Evolutionary conservation across 37 sponge, comb jelly and placozoan species (phyloP), one percentile per base, ranked within the genome.

Genomic region (Aplysina aerophoba): DNA sequence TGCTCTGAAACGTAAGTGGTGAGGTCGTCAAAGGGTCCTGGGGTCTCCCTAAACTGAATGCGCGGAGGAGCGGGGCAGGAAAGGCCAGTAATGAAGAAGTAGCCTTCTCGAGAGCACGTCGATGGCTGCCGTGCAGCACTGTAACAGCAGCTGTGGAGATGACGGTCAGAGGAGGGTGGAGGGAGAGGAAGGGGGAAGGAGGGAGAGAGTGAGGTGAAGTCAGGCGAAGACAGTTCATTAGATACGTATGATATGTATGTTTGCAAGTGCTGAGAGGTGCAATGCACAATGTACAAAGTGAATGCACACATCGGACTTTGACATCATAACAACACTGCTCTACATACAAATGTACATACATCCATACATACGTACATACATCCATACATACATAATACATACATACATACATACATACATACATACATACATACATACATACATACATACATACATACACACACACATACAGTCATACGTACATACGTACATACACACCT

Each of bases 11-110:
- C 81, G 63, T 79, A 94, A 6, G 64, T 38, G 59, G 61, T 79
- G 20, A 55, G 28, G 72, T 55, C 77, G 20, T 88, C 86, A 16
- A 94, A 63, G 30, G 83, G 84, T 15, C 85, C 90, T 13, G 82
- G 15, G 73, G 54, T 15, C 22, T 81, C 53, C 31, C 25, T 4
- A 64, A 59, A n/a, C 25, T 38, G 40, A 15, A 88, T 36, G 6
- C 54, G 30, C 25, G 94, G 92, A 59, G 92, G 91, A 21, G 37
- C 11, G 12, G 94, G 94, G 55, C 92, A 91, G 84, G 84, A 85
- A n/a, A 84, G 3, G 4, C 41, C 68, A n/a, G n/a, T n/a, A n/a
- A n/a, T 56, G 63, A 71, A 66, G 34, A 81, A 73, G 65, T 79
- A 82, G 34, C 64, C 64, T 11, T 62, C 64, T 27, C 28, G 4